A percentile compares a stretch with the other conserved stretches of the same genome.
Evolutionary conservation across 37 sponge, comb jelly and placozoan genomes (phyloP).

Genomic region (Beroe ovata): DNA sequence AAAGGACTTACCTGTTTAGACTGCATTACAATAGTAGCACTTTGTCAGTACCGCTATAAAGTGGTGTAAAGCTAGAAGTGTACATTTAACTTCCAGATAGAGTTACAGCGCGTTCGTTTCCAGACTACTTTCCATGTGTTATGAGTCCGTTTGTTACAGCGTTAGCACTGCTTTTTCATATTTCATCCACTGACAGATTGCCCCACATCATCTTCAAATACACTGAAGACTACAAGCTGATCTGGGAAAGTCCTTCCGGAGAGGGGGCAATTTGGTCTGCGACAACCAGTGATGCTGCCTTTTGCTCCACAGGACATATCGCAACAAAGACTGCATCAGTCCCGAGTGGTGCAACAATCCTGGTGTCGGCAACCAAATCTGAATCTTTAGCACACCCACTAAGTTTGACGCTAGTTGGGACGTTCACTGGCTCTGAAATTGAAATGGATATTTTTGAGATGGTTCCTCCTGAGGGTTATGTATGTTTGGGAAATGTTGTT

Average conservation of each 20-base stretch:
- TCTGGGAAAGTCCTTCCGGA: not conserved
- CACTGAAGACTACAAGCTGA: not conserved
- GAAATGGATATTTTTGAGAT: not conserved
- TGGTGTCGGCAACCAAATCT: not conserved
- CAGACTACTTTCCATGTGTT: too few relatives aligned
- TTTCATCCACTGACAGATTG: not conserved
- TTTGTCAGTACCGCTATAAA: too few relatives aligned
- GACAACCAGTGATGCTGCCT: not conserved
- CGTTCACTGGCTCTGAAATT: not conserved
- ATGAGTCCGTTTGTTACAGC: not conserved
- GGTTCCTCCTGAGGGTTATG: not conserved
- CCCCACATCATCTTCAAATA: constrained; percentile 23
- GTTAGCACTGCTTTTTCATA: not conserved
- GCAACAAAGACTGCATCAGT: not conserved
- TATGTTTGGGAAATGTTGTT: not conserved
- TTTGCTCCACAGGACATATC: not conserved
- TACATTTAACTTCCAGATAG: too few relatives aligned
- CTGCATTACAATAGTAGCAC: too few relatives aligned
- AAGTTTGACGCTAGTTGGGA: not conserved
- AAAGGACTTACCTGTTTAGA: too few relatives aligned
- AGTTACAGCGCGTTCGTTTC: not conserved
- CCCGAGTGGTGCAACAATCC: not conserved
- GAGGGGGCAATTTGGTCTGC: not conserved
- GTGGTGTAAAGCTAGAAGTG: too few relatives aligned
- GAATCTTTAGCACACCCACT: constrained; percentile 15